These are phyloP conservation scores for Myanophis thanlyinensis DNA, from an alignment of 2,113 vertebrate genomes.

Conservation along the genomic window DNA sequence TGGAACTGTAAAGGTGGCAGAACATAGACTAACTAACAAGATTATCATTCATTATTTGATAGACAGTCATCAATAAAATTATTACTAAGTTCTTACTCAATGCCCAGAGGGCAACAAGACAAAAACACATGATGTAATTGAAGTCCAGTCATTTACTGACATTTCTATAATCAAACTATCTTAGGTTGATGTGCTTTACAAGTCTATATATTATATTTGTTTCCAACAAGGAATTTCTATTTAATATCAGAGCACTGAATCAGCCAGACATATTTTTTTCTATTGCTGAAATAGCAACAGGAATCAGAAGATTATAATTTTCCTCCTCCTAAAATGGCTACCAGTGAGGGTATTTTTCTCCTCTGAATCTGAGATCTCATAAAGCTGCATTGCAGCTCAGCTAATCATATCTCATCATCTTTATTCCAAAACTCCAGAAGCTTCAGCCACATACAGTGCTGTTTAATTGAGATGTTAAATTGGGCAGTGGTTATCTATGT, in stretches of 20 bases:
- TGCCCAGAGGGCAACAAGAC: not conserved
- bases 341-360: constrained; percentile 49
- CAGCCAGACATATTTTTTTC: constrained; percentile 31
- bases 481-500: constrained; percentile 39
- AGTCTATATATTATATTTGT: not conserved
- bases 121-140: constrained; percentile 13
- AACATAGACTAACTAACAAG: not conserved
- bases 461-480: constrained; percentile 59
- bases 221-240: constrained; percentile 34
- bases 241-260: constrained; percentile 11
- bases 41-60: constrained; percentile 23
- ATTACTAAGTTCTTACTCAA: not conserved
- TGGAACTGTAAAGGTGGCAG: not conserved
- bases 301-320: constrained; percentile 15
- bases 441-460: constrained; percentile 41
- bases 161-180: constrained; percentile 14
- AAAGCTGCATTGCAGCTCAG: constrained; percentile 40
- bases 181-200: constrained; percentile 13
- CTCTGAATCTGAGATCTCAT: constrained; percentile 52
- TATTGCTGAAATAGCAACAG: constrained; percentile 25
- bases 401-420: constrained; percentile 53
- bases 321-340: constrained; percentile 36
- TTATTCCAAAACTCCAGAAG: constrained; percentile 54
- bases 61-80: constrained; percentile 34
- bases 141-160: not conserved